phyloP scores from a whole-genome alignment of 2,888 invertebrate genomes.

The Elmis aenea region DNA sequence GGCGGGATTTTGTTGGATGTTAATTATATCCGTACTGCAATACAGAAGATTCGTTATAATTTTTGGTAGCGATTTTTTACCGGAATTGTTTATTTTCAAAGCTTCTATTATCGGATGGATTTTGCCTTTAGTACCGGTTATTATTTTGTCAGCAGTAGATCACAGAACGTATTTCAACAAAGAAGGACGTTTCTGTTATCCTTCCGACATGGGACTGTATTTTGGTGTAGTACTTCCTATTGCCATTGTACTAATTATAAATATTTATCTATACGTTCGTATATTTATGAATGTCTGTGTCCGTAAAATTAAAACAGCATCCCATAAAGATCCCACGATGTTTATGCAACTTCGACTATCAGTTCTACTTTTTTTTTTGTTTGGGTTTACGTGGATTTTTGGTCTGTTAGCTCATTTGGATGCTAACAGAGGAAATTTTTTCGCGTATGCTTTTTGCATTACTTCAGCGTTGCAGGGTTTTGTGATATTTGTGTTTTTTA shows the following conservation, averaged over 20 bases:
- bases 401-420: constrained; percentile 48
- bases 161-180: constrained; percentile 42
- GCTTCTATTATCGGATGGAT: constrained; percentile 59
- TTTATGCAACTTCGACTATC: constrained; percentile 52
- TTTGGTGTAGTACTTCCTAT: constrained; percentile 51
- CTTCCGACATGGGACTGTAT: constrained; percentile 49
- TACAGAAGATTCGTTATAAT: constrained; percentile 59
- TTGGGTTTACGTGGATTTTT: constrained; percentile 55
- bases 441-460: constrained; percentile 49
- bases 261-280: constrained; percentile 51
- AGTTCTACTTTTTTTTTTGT: constrained; percentile 53
- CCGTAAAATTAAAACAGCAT: constrained; percentile 49
- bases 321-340: constrained; percentile 47
- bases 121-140: constrained; percentile 49
- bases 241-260: constrained; percentile 47
- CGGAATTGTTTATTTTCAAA: constrained; percentile 54
- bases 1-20: constrained; percentile 63
- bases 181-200: constrained; percentile 47
- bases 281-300: constrained; percentile 50
- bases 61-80: constrained; percentile 49
- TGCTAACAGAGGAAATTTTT: constrained; percentile 5
- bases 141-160: constrained; percentile 18
- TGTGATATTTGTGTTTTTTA: constrained; percentile 53
- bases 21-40: constrained; percentile 60
- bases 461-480: constrained; percentile 52